Conservation (phyloP, 2,888 invertebrate genomes). For the Parasteatoda lunata region DNA sequence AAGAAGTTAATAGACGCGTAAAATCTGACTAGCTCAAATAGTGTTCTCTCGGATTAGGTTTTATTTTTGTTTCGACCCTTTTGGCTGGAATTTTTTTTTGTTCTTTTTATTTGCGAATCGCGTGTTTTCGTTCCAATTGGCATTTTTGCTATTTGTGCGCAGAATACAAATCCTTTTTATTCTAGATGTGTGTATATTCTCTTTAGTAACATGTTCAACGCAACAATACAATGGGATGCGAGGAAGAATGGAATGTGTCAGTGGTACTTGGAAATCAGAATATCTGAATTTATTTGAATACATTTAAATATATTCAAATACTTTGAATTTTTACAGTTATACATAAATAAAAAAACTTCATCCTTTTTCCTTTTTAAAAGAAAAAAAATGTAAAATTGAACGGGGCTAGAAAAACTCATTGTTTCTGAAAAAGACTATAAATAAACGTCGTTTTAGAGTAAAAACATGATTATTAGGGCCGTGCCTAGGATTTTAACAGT, state of each 20-base stretch:
- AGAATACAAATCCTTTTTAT: slow-evolving; percentile 39
- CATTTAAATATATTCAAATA: too few species aligned
- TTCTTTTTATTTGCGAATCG: slow-evolving; percentile 8
- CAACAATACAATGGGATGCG: not conserved
- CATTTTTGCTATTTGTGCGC: slow-evolving; percentile 37
- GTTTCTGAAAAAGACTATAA: too few species aligned
- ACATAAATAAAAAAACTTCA: too few species aligned
- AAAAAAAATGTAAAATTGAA: too few species aligned
- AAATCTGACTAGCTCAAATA: slow-evolving; percentile 15
- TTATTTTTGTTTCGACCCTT: slow-evolving; percentile 16
- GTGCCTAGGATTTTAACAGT: too few species aligned
- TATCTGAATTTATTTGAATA: too few species aligned
- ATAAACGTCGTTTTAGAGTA: too few species aligned
- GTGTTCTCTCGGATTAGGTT: not conserved
- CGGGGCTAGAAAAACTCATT: too few species aligned
- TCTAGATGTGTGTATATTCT: slow-evolving; percentile 5
- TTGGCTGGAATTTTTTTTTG: not conserved
- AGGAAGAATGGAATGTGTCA: slow-evolving; percentile 4
- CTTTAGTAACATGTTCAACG: slow-evolving; percentile 16
- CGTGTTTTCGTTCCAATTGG: slow-evolving; percentile 31
- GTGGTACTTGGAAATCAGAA: too few species aligned
- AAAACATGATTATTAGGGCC: too few species aligned
- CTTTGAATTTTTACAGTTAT: too few species aligned
- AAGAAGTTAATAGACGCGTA: slow-evolving; percentile 15
- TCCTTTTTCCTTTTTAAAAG: too few species aligned